These are phyloP conservation scores for Colistium nudipinnis DNA, from an alignment of 2,113 vertebrate species.

Conservation along the genomic window DNA sequence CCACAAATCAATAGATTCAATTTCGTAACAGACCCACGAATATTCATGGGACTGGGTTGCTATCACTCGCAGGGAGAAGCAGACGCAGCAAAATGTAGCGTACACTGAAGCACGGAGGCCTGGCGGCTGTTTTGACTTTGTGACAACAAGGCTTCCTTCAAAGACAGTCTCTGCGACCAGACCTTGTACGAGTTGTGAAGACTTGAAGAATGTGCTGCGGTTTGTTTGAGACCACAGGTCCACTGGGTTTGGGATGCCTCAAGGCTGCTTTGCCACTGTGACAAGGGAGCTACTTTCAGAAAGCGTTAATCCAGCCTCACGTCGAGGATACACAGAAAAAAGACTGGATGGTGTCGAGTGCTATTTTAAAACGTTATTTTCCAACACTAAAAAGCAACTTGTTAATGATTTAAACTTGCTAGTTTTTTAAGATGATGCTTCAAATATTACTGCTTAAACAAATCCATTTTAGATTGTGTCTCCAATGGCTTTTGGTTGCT, in stretches of 20 bases:
- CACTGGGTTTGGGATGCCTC: neutral
- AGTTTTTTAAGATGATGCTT: neutral
- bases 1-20: too few species aligned
- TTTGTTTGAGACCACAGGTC: constrained; percentile 21
- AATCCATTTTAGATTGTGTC: too few species aligned
- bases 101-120: constrained; percentile 33
- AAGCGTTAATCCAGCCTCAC: constrained; percentile 1
- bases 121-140: constrained; percentile 25
- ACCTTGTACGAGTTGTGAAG: neutral
- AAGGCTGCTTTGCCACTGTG: constrained; percentile 12
- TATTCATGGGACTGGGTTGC: too few species aligned
- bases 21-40: constrained; percentile 25
- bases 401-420: neutral
- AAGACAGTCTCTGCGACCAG: constrained; percentile 27
- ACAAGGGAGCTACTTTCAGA: constrained; percentile 9
- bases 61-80: constrained; percentile 4
- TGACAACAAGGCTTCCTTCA: constrained; percentile 46
- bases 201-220: neutral
- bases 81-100: neutral
- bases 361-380: neutral
- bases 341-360: neutral
- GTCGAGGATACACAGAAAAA: neutral
- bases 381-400: neutral
- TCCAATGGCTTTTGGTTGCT: too few species aligned
- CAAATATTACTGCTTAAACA: too few species aligned